Evolutionary conservation across 2,797 vertebrate species (phyloP), one percentile per base, ranked within the genome.

Genomic region (Characodon lateralis): DNA sequence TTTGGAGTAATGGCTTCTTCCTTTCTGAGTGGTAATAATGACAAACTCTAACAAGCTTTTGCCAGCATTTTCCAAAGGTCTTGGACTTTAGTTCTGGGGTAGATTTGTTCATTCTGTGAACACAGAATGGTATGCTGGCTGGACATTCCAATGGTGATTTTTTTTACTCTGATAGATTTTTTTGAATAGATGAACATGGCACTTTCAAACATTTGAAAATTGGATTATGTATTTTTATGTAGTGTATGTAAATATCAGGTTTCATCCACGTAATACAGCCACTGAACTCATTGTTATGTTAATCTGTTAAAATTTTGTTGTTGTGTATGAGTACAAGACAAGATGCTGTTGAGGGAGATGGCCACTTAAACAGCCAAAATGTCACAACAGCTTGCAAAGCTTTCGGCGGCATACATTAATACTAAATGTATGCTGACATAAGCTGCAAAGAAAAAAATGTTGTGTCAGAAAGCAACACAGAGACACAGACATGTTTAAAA

Each of bases 401-500:
- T 78, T 87, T 78, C 72, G 80, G 79, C 79, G 68, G 68, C 41
- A 68, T 78, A 85, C 76, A 51, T 53, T 51, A 80, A 85, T 66
- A 79, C 18, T 61, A 55, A 72, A 87, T 74, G 5, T 43, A 66
- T 50, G 56, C 51, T 53, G 72, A 76, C 85, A 74, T 20, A 26
- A 85, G 75, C n/a, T 13, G 59, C 51, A 74, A 70, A 72, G 72
- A 78, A 78, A 72, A 35, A 76, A 69, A 73, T 70, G 73, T 59
- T 48, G 43, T 12, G 72, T 28, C 83, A 73, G 78, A 78, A 86
- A 86, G 76, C 55, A 85, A 80, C 76, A 82, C 76, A 80, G 83
- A 73, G 71, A 84, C 73, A 77, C 13, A 85, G 73, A 78, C 76
- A 69, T 78, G 80, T 85, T 85, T 84, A 66, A 76, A 87, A 89